phyloP scores from a whole-genome alignment of 2,113 vertebrate genomes.

The Oryzias curvinotus region DNA sequence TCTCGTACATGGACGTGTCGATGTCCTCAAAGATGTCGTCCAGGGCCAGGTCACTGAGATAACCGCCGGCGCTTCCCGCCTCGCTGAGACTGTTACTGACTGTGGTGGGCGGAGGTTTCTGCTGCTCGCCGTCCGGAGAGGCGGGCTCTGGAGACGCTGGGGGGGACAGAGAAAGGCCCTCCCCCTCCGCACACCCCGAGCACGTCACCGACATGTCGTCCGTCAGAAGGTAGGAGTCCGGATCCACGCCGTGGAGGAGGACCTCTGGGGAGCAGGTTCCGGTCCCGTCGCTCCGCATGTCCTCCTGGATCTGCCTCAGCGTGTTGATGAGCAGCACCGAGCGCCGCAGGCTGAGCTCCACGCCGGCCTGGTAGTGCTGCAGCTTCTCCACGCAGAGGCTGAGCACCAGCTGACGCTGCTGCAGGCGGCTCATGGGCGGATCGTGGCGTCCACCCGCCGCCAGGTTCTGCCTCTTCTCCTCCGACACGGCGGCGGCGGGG shows the following conservation, averaged over 20 bases:
- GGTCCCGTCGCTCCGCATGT: slow-evolving; percentile 68
- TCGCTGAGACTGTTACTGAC: slow-evolving; percentile 74
- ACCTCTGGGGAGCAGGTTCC: slow-evolving; percentile 39
- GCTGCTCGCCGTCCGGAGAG: slow-evolving; percentile 35
- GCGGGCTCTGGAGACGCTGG: slow-evolving; percentile 4
- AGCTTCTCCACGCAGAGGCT: slow-evolving; percentile 86
- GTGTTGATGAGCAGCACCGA: slow-evolving; percentile 88
- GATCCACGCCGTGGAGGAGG: slow-evolving; percentile 37
- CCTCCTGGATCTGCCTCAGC: slow-evolving; percentile 84
- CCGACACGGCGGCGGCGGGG: slow-evolving; percentile 62
- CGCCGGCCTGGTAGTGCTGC: slow-evolving; percentile 79
- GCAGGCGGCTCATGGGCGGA: slow-evolving; percentile 65
- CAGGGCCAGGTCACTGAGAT: slow-evolving; percentile 84
- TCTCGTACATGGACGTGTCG: slow-evolving; percentile 89
- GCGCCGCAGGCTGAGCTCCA: slow-evolving; percentile 85
- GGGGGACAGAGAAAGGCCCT: slow-evolving; percentile 9
- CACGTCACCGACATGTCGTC: slow-evolving; percentile 70
- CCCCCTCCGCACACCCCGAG: slow-evolving; percentile 66
- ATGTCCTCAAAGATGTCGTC: slow-evolving; percentile 90
- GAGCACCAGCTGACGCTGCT: slow-evolving; percentile 86
- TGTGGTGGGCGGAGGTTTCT: slow-evolving; percentile 58
- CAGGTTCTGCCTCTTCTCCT: slow-evolving; percentile 60
- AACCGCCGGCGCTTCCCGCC: slow-evolving; percentile 82
- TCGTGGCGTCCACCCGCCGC: neutral
- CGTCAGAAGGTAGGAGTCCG: slow-evolving; percentile 48